phyloP scores from a whole-genome alignment of 2,113 vertebrate species.

The Neotoma lepida region DNA sequence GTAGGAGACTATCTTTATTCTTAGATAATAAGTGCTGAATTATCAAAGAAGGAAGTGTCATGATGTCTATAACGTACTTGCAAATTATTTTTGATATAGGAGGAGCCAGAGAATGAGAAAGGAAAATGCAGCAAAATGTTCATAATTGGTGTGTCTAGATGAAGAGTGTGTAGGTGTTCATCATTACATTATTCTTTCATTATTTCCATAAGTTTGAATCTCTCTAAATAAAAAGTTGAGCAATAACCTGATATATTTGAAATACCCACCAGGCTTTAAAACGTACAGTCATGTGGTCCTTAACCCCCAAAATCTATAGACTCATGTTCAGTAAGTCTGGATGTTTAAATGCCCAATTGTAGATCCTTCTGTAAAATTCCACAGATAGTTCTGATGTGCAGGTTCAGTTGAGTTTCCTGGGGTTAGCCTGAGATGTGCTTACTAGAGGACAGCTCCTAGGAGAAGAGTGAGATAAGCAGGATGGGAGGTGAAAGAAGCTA shows the following conservation, averaged over 20 bases:
- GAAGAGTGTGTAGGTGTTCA: neutral
- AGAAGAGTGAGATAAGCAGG: neutral
- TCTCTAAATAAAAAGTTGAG: constrained; percentile 17
- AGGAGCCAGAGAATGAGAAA: neutral
- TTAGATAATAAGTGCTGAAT: neutral
- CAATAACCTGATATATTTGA: neutral
- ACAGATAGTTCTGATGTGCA: neutral
- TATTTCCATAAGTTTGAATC: constrained; percentile 23
- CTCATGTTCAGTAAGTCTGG: neutral
- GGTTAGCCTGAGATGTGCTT: neutral
- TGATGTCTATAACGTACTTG: constrained; percentile 12
- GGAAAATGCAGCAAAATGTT: constrained; percentile 10
- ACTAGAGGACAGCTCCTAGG: neutral
- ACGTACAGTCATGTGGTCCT: neutral
- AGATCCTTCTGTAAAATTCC: neutral
- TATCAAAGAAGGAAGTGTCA: constrained; percentile 46
- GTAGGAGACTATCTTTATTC: constrained; percentile 31
- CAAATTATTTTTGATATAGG: constrained; percentile 60
- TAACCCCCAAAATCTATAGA: neutral
- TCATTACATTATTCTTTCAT: neutral
- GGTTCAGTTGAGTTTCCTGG: neutral
- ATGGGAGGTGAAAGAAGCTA: no score
- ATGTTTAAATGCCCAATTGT: neutral
- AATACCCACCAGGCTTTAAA: neutral
- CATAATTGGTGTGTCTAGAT: constrained; percentile 31